Evolutionary conservation across 2,797 vertebrate species (phyloP).

Genomic region (Phataginus tetradactyla): DNA sequence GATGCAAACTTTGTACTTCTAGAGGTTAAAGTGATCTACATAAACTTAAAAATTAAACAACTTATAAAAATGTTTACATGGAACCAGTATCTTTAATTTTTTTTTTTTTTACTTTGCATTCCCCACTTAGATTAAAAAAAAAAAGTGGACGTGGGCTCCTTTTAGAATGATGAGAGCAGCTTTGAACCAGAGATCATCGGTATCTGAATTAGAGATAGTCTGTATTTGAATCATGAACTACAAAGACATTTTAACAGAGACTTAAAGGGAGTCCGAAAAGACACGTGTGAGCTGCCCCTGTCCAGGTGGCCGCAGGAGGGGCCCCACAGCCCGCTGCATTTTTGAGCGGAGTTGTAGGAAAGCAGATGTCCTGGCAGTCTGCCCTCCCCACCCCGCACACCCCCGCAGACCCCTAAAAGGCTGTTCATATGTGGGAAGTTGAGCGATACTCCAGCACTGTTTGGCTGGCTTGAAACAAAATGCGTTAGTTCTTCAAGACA

Average conservation of each 20-base stretch:
- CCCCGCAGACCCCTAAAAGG: neutral
- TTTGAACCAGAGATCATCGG: neutral
- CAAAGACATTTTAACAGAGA: neutral
- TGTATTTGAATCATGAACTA: neutral
- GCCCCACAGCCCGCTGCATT: neutral
- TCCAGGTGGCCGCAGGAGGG: neutral
- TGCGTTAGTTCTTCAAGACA: slow-evolving; percentile 17
- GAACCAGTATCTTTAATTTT: neutral
- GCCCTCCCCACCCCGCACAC: fast-evolving
- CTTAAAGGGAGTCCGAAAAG: neutral
- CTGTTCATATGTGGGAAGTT: neutral
- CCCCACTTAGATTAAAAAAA: neutral
- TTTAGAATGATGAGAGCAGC: neutral
- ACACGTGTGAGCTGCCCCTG: neutral
- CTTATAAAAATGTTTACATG: neutral
- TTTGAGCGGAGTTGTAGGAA: neutral
- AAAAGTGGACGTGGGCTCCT: neutral
- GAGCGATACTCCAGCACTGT: neutral
- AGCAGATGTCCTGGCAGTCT: no score
- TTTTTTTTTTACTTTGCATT: neutral
- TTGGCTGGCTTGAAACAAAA: neutral
- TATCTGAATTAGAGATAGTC: neutral
- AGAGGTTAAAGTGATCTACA: slow-evolving; percentile 11
- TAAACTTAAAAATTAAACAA: slow-evolving; percentile 55
- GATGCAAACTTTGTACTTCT: neutral